Evolutionary conservation across 2,113 vertebrate species (phyloP).

Genomic region (Zosterops borbonicus): DNA sequence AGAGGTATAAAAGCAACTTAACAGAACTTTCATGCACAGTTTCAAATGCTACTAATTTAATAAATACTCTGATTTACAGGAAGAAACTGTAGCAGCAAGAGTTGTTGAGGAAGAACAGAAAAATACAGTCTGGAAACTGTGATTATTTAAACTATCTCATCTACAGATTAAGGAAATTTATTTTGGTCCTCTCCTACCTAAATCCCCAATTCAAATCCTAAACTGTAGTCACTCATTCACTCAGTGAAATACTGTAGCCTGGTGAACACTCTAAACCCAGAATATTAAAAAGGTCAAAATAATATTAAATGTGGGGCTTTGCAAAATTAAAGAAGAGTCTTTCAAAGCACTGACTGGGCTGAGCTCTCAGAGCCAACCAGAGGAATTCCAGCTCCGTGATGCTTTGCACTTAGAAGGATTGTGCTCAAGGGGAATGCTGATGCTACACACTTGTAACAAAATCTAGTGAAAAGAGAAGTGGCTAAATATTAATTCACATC

Average conservation of each 20-base stretch:
- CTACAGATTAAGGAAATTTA: slow-evolving; percentile 1
- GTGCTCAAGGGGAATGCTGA: not conserved
- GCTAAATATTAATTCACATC: slow-evolving; percentile 23
- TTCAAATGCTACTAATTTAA: not conserved
- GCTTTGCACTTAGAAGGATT: not conserved
- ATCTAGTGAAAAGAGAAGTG: slow-evolving; percentile 1
- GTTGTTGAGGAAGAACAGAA: not conserved
- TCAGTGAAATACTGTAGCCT: slow-evolving; percentile 24
- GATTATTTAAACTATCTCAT: slow-evolving; percentile 3
- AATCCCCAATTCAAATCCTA: slow-evolving; percentile 23
- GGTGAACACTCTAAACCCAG: slow-evolving; percentile 37
- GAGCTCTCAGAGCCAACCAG: not conserved
- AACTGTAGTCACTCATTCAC: not conserved
- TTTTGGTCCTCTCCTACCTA: slow-evolving; percentile 23
- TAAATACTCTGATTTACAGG: not conserved
- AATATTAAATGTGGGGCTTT: slow-evolving; percentile 36
- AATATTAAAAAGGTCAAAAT: slow-evolving; percentile 68
- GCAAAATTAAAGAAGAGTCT: slow-evolving; percentile 4
- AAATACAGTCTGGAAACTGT: not conserved
- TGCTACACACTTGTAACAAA: not conserved
- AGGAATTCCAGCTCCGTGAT: not conserved
- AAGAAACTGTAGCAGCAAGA: not conserved
- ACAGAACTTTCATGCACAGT: not conserved
- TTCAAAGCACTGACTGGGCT: not conserved
- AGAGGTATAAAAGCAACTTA: not conserved